These are phyloP conservation scores for Bradypodion ventrale DNA, from an alignment of 2,797 vertebrate genomes.

Conservation along the genomic window DNA sequence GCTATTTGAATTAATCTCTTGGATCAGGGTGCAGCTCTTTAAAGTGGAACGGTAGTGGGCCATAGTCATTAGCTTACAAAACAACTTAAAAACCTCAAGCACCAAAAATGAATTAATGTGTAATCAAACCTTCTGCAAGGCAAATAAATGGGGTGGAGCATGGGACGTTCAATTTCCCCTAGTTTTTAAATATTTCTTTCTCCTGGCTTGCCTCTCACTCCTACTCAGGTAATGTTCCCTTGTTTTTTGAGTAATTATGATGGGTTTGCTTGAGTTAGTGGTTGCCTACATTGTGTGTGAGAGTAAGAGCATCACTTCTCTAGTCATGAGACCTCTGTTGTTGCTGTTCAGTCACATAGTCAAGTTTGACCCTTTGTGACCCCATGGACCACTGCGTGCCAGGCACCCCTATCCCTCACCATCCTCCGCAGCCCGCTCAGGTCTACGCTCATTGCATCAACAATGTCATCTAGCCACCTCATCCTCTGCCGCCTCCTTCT, in stretches of 20 bases:
- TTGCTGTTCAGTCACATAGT: too few species aligned
- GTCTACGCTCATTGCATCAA: too few species aligned
- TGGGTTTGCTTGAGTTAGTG: too few species aligned
- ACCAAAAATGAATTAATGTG: conserved; percentile 5
- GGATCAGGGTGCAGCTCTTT: not conserved
- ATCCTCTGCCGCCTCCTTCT: too few species aligned
- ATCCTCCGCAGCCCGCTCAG: too few species aligned
- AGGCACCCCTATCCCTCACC: too few species aligned
- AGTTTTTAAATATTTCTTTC: not conserved
- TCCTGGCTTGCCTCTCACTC: not conserved
- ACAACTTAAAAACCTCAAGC: not conserved
- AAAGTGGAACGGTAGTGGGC: not conserved
- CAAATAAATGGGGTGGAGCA: not conserved
- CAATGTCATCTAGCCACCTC: too few species aligned
- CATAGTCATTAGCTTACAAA: conserved; percentile 13
- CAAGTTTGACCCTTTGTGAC: too few species aligned
- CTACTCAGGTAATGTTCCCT: not conserved
- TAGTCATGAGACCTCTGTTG: too few species aligned
- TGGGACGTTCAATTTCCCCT: not conserved
- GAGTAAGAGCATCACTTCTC: too few species aligned
- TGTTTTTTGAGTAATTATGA: not conserved
- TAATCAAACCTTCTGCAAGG: not conserved
- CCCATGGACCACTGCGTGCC: too few species aligned
- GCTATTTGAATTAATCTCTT: not conserved
- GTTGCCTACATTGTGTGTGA: too few species aligned